These are phyloP conservation scores for Littorina saxatilis DNA, from an alignment of 1,140 invertebrate genomes.

Conservation along the genomic window DNA sequence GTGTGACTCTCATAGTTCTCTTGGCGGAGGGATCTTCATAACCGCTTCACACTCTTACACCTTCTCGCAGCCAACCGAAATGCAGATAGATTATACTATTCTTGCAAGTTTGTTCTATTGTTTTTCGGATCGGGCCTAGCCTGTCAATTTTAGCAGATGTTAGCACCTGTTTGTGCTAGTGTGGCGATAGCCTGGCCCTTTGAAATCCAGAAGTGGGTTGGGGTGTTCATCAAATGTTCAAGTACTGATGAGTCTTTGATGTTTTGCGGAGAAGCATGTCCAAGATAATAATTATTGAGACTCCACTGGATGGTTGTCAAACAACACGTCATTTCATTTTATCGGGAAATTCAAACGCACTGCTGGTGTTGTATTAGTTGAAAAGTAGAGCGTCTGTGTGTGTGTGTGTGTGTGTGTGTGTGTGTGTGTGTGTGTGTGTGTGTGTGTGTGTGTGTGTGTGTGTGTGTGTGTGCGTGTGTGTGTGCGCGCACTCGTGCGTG, in stretches of 20 bases:
- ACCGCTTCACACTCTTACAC: too few species aligned
- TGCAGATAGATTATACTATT: too few species aligned
- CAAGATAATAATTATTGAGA: background rate
- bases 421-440: background rate
- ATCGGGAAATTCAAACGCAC: background rate
- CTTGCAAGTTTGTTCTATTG: background rate
- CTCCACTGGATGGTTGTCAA: background rate
- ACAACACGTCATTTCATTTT: too few species aligned
- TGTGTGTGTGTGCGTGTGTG: constrained; percentile 4
- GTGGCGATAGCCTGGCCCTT: too few species aligned
- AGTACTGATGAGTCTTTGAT: too few species aligned
- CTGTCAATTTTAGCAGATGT: background rate
- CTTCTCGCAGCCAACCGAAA: too few species aligned
- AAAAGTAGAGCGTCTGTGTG: background rate
- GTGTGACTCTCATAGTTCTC: too few species aligned
- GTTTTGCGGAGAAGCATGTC: background rate
- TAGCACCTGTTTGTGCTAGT: background rate
- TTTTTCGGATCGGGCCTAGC: background rate
- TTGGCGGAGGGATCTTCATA: too few species aligned
- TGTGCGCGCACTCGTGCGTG: background rate
- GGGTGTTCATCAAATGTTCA: too few species aligned
- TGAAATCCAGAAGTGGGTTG: too few species aligned
- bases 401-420: background rate
- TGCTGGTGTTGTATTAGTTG: background rate
- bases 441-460: background rate